Conservation (phyloP, 2,113 vertebrate species). For the Agapornis roseicollis region DNA sequence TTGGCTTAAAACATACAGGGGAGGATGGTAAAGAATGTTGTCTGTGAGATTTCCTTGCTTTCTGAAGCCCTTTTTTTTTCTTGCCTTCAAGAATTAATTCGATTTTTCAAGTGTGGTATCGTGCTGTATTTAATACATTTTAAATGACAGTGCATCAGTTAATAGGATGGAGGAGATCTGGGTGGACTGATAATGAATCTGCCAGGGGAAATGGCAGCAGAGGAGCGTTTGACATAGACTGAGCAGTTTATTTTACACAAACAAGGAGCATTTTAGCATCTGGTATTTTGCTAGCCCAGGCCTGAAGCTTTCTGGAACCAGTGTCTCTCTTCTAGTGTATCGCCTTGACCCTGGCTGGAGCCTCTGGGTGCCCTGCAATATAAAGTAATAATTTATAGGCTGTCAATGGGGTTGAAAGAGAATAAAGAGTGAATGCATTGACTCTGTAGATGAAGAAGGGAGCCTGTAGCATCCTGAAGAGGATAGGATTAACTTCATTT, state of each 20-base stretch:
- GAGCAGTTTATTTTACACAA: background rate
- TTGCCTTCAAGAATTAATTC: background rate
- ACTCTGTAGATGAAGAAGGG: background rate
- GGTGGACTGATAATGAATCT: background rate
- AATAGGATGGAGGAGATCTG: background rate
- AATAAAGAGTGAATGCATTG: background rate
- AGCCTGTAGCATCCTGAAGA: background rate
- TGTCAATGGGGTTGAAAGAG: background rate
- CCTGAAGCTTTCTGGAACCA: background rate
- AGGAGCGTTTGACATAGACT: background rate
- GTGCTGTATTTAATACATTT: slow-evolving; percentile 2
- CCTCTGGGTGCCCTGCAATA: background rate
- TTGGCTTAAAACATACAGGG: background rate
- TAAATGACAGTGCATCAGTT: background rate
- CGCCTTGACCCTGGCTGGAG: background rate
- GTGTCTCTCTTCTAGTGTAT: accelerated
- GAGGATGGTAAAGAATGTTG: background rate
- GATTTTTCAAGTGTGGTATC: background rate
- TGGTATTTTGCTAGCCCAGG: background rate
- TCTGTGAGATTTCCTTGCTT: background rate
- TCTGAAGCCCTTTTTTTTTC: background rate
- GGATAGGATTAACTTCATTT: background rate
- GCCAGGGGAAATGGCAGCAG: background rate
- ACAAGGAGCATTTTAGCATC: background rate
- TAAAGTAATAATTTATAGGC: background rate